A percentile compares a stretch with the other conserved stretches of the same genome.
phyloP scores from a whole-genome alignment of 2,888 invertebrate genomes.

The Bursaphelenchus okinawaensis region DNA sequence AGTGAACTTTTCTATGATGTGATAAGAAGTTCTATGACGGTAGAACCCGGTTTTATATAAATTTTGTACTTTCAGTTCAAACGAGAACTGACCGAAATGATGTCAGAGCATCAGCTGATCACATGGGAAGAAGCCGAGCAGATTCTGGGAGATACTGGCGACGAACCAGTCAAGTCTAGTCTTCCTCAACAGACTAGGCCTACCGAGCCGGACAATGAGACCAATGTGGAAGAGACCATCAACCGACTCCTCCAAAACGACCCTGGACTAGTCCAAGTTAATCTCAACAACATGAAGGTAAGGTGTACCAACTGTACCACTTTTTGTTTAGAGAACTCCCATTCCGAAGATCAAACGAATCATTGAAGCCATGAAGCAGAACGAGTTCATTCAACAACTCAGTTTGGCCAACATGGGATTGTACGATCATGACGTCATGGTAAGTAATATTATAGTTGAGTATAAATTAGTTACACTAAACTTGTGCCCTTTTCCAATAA shows the following conservation, averaged over 20 bases:
- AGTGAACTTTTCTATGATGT: background rate
- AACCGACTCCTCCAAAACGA: slow-evolving; percentile 65
- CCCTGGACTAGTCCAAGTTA: slow-evolving; percentile 79
- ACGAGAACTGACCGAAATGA: slow-evolving; percentile 42
- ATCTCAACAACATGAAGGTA: slow-evolving; percentile 93
- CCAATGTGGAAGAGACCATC: slow-evolving; percentile 75
- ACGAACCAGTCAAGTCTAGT: slow-evolving; percentile 46
- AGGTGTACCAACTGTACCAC: background rate
- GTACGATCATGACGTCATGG: slow-evolving; percentile 75
- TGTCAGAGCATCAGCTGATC: slow-evolving; percentile 56
- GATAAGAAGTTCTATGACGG: no score
- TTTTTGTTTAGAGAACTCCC: slow-evolving; percentile 51
- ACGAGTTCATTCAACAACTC: slow-evolving; percentile 83
- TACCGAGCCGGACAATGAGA: slow-evolving; percentile 85
- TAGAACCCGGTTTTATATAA: no score
- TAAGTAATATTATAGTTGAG: slow-evolving; percentile 33
- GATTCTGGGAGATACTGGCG: slow-evolving; percentile 6
- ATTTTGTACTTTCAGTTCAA: slow-evolving; percentile 12
- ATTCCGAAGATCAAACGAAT: slow-evolving; percentile 68
- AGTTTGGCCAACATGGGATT: slow-evolving; percentile 88
- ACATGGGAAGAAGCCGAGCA: slow-evolving; percentile 44
- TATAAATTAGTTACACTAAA: background rate
- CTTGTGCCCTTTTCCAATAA: background rate
- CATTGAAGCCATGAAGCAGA: slow-evolving; percentile 78
- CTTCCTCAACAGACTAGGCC: slow-evolving; percentile 54